Conservation (phyloP, 2,888 invertebrate genomes). For the Allacma fusca region DNA sequence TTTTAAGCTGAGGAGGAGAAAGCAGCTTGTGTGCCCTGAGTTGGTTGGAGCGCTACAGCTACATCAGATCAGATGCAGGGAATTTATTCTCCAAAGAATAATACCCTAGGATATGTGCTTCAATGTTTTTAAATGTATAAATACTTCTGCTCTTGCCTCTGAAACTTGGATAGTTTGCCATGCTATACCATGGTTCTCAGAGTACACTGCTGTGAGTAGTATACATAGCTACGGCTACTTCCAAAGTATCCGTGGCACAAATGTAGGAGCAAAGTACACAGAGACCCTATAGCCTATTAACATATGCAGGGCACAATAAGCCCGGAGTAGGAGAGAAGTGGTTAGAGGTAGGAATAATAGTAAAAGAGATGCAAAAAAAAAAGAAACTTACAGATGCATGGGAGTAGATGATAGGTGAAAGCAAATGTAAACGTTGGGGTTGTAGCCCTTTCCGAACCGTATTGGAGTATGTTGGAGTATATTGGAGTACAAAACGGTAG, state of each 20-base stretch:
- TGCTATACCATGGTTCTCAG: too few relatives aligned
- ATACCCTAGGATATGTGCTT: not conserved
- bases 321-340: not conserved
- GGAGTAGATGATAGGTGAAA: constrained; percentile 7
- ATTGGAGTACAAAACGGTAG: not conserved
- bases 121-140: constrained; percentile 2
- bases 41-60: not conserved
- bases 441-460: not conserved
- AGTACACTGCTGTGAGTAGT: too few relatives aligned
- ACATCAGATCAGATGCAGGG: constrained; percentile 7
- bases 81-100: constrained; percentile 16
- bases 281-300: not conserved
- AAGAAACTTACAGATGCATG: not conserved
- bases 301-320: not conserved
- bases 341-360: not conserved
- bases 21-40: not conserved
- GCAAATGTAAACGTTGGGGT: constrained; percentile 9
- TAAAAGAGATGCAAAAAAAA: constrained; percentile 2
- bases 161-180: too few relatives aligned
- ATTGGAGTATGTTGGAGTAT: not conserved
- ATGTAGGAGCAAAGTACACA: too few relatives aligned
- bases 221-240: not conserved
- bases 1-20: not conserved
- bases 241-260: not conserved
- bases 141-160: not conserved